Evolutionary conservation across 2,888 invertebrate genomes (phyloP).

Genomic region (Trachelus troglodyta): DNA sequence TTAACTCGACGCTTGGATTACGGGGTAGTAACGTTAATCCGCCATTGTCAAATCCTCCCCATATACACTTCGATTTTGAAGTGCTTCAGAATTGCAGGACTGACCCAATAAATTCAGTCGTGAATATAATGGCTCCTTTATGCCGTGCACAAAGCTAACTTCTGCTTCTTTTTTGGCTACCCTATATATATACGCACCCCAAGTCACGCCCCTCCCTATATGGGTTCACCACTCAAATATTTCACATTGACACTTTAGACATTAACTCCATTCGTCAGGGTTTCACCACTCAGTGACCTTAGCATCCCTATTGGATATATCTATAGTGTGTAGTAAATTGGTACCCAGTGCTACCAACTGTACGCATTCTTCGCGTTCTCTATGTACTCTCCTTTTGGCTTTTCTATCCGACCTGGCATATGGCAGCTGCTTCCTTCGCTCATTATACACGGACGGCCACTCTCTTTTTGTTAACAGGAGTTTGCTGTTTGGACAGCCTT

Average conservation of each 20-base stretch:
- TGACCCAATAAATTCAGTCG: slow-evolving; percentile 39
- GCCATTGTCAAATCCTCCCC: slow-evolving; percentile 1
- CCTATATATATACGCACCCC: slow-evolving; percentile 1
- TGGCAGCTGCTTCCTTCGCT: slow-evolving; percentile 2
- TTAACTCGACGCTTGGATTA: not conserved
- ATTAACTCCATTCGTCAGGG: slow-evolving; percentile 58
- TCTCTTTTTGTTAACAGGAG: slow-evolving; percentile 26
- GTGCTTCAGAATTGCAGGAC: slow-evolving; percentile 28
- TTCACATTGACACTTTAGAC: slow-evolving; percentile 58
- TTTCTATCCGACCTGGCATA: not conserved
- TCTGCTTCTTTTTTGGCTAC: not conserved
- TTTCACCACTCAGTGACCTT: slow-evolving; percentile 31
- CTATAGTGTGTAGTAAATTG: not conserved
- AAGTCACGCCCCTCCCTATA: slow-evolving; percentile 49
- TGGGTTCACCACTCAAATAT: slow-evolving; percentile 50
- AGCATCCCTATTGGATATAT: not conserved
- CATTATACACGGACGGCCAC: slow-evolving; percentile 14
- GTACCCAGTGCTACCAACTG: not conserved
- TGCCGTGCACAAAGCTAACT: slow-evolving; percentile 33
- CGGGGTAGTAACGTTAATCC: not conserved
- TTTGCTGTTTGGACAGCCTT: slow-evolving; percentile 34
- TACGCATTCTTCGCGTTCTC: not conserved
- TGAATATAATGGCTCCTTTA: slow-evolving; percentile 37
- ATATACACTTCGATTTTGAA: slow-evolving; percentile 1
- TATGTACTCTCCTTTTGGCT: not conserved